Evolutionary conservation across 2,797 vertebrate genomes (phyloP).

Genomic region (Acomys russatus): DNA sequence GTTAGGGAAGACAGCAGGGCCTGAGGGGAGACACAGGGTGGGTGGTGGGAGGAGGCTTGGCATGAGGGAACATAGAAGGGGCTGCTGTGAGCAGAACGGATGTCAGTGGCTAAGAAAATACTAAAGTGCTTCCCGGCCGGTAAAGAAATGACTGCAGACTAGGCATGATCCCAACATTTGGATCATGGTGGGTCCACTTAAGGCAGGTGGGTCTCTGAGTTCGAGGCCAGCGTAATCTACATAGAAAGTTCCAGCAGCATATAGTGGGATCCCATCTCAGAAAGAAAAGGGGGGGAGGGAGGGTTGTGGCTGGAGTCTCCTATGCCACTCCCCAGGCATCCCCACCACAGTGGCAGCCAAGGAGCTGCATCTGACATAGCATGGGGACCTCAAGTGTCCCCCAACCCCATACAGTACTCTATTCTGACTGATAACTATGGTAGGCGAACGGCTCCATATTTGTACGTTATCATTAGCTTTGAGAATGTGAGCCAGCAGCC

Average conservation of each 20-base stretch:
- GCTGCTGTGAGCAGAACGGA: neutral
- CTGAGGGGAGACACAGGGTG: neutral
- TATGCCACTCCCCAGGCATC: neutral
- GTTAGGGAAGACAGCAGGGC: neutral
- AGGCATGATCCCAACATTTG: neutral
- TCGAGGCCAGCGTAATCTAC: neutral
- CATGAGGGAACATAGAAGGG: neutral
- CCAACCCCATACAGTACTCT: neutral
- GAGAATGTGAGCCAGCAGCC: neutral
- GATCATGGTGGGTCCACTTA: neutral
- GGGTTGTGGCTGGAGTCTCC: neutral
- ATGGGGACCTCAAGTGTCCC: neutral
- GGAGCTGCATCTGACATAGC: neutral
- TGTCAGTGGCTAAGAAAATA: neutral
- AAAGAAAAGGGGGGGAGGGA: neutral
- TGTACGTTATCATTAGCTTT: neutral
- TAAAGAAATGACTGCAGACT: neutral
- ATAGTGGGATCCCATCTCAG: neutral
- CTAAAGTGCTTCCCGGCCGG: neutral
- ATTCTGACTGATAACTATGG: neutral
- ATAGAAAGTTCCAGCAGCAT: neutral
- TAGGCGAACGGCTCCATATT: neutral
- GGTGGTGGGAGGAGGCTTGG: neutral
- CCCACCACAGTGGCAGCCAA: neutral
- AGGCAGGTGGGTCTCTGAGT: neutral